Evolutionary conservation across 1,140 invertebrate species (phyloP).

Genomic region (Drosophila lacteicornis): DNA sequence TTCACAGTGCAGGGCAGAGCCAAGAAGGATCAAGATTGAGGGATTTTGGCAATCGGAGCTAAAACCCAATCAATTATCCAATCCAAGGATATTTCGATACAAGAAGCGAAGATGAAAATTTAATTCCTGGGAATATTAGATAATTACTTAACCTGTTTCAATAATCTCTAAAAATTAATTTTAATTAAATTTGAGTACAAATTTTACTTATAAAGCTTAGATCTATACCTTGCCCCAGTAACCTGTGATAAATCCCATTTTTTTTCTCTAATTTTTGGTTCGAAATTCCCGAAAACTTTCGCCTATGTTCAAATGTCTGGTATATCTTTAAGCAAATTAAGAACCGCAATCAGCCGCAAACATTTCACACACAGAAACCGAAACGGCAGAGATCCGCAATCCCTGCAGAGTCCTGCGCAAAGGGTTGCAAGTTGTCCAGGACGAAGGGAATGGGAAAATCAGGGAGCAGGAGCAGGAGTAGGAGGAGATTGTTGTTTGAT

Average conservation of each 20-base stretch:
- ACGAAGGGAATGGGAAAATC: not conserved
- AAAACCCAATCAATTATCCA: not conserved
- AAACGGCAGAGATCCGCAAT: constrained; percentile 58
- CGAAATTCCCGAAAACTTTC: not conserved
- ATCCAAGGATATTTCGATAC: too few relatives aligned
- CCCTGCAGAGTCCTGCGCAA: constrained; percentile 32
- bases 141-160: too few relatives aligned
- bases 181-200: too few relatives aligned
- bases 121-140: not conserved
- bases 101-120: not conserved
- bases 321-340: constrained; percentile 69
- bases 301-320: not conserved
- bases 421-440: constrained; percentile 49
- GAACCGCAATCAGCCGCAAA: constrained; percentile 76
- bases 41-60: not conserved
- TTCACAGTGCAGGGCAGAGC: constrained; percentile 1
- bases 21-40: constrained; percentile 11
- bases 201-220: too few relatives aligned
- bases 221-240: too few relatives aligned
- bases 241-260: not conserved
- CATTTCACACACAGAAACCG: constrained; percentile 63
- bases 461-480: constrained; percentile 1
- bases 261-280: not conserved
- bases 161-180: too few relatives aligned
- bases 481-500: constrained; percentile 65